Evolutionary conservation across 2,888 invertebrate genomes (phyloP).

Genomic region (Drosophila gaucha): DNA sequence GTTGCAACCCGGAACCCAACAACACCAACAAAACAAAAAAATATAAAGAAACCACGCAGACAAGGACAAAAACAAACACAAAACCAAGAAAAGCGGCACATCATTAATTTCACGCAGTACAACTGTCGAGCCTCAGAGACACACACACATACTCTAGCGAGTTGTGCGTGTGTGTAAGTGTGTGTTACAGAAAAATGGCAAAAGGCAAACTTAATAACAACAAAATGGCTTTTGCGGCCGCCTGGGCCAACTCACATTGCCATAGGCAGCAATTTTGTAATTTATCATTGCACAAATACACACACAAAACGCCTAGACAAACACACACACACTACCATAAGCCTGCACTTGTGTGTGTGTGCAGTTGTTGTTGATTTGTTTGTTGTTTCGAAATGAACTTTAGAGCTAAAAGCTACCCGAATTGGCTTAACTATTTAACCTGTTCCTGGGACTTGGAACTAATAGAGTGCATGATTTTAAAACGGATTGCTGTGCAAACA

Average conservation of each 20-base stretch:
- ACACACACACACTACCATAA: constrained; percentile 34
- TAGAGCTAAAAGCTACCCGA: constrained; percentile 44
- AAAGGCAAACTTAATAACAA: constrained; percentile 81
- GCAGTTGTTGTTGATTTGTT: constrained; percentile 52
- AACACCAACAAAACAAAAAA: constrained; percentile 2
- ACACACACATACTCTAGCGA: constrained; percentile 17
- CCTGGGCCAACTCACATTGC: constrained; percentile 69
- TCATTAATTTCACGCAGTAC: constrained; percentile 80
- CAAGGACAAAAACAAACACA: constrained; percentile 45
- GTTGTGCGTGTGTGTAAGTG: constrained; percentile 34
- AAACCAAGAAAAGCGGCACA: constrained; percentile 65
- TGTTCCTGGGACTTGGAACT: constrained; percentile 31
- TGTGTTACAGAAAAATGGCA: constrained; percentile 65
- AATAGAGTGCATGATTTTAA: constrained; percentile 17
- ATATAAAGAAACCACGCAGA: constrained; percentile 3
- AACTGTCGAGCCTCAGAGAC: constrained; percentile 70
- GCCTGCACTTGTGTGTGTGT: constrained; percentile 23
- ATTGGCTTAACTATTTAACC: constrained; percentile 62
- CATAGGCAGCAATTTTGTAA: constrained; percentile 78
- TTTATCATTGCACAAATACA: constrained; percentile 78
- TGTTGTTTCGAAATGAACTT: constrained; percentile 71
- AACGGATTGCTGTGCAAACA: not conserved
- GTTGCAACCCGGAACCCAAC: constrained; percentile 32
- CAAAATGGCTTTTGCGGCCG: constrained; percentile 78
- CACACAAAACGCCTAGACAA: constrained; percentile 48